These are phyloP conservation scores for Drosophila neotestacea DNA, from an alignment of 2,888 invertebrate genomes.

Conservation along the genomic window DNA sequence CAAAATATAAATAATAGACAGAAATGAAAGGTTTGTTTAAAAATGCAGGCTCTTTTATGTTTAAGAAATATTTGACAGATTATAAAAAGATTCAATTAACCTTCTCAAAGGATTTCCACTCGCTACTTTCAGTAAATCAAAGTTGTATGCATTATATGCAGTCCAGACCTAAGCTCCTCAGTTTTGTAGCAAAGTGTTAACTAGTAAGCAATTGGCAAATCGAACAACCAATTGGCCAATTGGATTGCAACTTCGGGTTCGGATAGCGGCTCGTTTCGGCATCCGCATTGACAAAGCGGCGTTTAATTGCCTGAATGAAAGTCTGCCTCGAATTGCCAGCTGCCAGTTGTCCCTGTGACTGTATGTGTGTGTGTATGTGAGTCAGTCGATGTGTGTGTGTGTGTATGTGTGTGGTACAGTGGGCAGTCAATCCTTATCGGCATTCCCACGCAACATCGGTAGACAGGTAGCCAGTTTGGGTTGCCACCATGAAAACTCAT, in stretches of 20 bases:
- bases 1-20: too few relatives aligned
- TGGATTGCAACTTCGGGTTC: slow-evolving; percentile 52
- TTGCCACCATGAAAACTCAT: slow-evolving; percentile 69
- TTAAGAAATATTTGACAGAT: too few relatives aligned
- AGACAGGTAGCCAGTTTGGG: slow-evolving; percentile 32
- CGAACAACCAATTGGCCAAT: slow-evolving; percentile 69
- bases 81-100: too few relatives aligned
- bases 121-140: not conserved
- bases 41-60: too few relatives aligned
- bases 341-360: slow-evolving; percentile 19
- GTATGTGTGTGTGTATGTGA: not conserved
- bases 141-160: not conserved
- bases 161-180: not conserved
- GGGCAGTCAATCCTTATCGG: slow-evolving; percentile 44
- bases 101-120: too few relatives aligned
- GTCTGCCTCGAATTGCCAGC: slow-evolving; percentile 35
- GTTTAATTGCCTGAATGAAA: slow-evolving; percentile 65
- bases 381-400: not conserved
- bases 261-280: slow-evolving; percentile 57
- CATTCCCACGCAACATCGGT: slow-evolving; percentile 75
- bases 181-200: slow-evolving; percentile 47
- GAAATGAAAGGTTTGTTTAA: too few relatives aligned
- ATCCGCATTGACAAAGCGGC: slow-evolving; percentile 78
- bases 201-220: slow-evolving; percentile 59
- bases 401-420: slow-evolving; percentile 8